Conservation (phyloP, 2,113 vertebrate species). For the Protobothrops flavoviridis region DNA sequence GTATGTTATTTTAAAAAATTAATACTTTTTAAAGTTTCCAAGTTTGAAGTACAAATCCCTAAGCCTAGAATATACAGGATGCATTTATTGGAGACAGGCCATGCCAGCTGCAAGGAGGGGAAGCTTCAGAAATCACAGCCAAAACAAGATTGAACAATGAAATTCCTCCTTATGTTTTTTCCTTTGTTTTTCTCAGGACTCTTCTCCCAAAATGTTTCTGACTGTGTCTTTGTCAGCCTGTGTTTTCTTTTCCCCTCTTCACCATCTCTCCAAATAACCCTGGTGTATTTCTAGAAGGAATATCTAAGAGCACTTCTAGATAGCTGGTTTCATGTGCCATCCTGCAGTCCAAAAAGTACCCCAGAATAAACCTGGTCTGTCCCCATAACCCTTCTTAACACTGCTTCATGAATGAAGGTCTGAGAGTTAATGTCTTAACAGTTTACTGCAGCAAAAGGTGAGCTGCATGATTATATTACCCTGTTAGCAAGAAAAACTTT, state of each 20-base stretch:
- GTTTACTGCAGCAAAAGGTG: neutral
- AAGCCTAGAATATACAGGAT: neutral
- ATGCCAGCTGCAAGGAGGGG: neutral
- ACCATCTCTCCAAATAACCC: neutral
- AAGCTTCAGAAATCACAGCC: neutral
- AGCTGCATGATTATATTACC: neutral
- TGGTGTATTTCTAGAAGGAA: neutral
- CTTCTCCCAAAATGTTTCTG: neutral
- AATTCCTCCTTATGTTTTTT: neutral
- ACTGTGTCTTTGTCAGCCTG: neutral
- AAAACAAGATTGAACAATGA: neutral
- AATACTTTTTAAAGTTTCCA: neutral
- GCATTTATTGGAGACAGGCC: neutral
- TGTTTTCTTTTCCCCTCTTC: neutral
- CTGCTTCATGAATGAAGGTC: neutral
- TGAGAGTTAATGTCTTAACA: neutral
- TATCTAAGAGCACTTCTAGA: neutral
- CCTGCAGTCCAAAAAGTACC: neutral
- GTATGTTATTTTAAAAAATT: neutral
- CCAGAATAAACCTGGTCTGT: neutral
- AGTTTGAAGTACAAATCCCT: neutral
- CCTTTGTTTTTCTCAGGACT: neutral
- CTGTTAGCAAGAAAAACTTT: neutral
- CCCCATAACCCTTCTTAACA: neutral
- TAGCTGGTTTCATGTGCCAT: neutral